Base-by-base conservation (phyloP, 2,113 vertebrate genomes). In the Tragelaphus strepsiceros region DNA sequence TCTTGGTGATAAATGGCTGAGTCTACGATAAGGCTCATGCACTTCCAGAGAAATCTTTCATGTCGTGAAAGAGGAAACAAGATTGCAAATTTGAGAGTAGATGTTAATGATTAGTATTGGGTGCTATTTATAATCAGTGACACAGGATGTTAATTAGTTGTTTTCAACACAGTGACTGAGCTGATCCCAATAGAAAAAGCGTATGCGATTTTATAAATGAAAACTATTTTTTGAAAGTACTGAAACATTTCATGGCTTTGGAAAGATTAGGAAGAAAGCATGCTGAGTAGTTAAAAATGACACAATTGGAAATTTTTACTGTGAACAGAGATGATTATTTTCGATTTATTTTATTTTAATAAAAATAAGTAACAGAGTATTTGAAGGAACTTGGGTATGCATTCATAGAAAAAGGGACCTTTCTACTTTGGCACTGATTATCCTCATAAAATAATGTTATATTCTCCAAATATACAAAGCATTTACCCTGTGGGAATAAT, bases 11-110 rank as follows among this genome's bases (percentile, higher is more conserved):
- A 98, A 98, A 99, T 98, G 91, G 86, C 88, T 97, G 81, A 95
- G 77, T 96, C 58, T 96, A 53, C 51, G 28, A 96, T 98, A 98
- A 98, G 94, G 92, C 95, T 98, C 97, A 97, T 53, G 11, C 7
- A 94, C 77, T 98, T 98, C 95, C 97, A 98, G 35, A 95, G 87
- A 98, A 98, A 98, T 98, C 97, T 98, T 99, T 98, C 97, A 94
- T 98, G 97, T 98, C 92, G 51, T 97, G 92, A 96, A 97, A 98
- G 91, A 98, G 98, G 97, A 98, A 99, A 90, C 85, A 96, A 96
- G 94, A 61, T 83, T 94, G 93, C 92, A 97, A 96, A 96, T 98
- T 93, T 97, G 89, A 3, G 0, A 97, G 86, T 96, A 85, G 84
- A 95, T 62, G 82, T 97, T 98, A 98, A 97, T 95, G 96, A 97